A percentile compares a stretch with the other conserved stretches of the same genome.
Conservation (phyloP, 2,113 vertebrate species). For the Ictalurus punctatus region DNA sequence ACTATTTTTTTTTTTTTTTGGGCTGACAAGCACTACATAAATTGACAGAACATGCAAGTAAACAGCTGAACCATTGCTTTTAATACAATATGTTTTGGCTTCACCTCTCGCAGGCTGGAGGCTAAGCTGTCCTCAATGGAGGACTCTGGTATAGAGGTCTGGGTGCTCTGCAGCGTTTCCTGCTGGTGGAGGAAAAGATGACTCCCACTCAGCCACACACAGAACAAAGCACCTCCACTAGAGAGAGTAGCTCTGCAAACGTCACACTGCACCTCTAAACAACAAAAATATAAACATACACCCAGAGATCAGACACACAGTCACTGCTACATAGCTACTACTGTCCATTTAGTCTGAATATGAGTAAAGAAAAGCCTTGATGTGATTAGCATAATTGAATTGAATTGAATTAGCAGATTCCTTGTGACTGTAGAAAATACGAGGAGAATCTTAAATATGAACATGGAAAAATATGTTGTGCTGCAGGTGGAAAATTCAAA, state of each 20-base stretch:
- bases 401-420: too few relatives aligned
- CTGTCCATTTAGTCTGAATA: neutral
- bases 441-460: neutral
- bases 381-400: neutral
- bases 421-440: neutral
- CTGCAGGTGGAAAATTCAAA: neutral
- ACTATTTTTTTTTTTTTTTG: neutral
- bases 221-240: conserved; percentile 74
- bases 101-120: conserved; percentile 73
- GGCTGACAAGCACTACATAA: neutral
- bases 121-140: conserved; percentile 62
- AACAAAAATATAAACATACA: neutral
- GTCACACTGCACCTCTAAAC: conserved; percentile 80
- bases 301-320: neutral
- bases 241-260: conserved; percentile 72
- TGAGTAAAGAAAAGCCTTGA: neutral
- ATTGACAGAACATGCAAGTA: neutral
- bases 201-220: conserved; percentile 83
- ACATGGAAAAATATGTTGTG: neutral
- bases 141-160: conserved; percentile 66
- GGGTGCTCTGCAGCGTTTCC: conserved; percentile 64
- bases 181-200: conserved; percentile 69
- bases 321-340: neutral
- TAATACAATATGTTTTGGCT: neutral
- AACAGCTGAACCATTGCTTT: neutral